Evolutionary conservation across 2,888 invertebrate genomes (phyloP), one percentile per base, ranked within the genome.

Genomic region (Stegana nigrithorax): DNA sequence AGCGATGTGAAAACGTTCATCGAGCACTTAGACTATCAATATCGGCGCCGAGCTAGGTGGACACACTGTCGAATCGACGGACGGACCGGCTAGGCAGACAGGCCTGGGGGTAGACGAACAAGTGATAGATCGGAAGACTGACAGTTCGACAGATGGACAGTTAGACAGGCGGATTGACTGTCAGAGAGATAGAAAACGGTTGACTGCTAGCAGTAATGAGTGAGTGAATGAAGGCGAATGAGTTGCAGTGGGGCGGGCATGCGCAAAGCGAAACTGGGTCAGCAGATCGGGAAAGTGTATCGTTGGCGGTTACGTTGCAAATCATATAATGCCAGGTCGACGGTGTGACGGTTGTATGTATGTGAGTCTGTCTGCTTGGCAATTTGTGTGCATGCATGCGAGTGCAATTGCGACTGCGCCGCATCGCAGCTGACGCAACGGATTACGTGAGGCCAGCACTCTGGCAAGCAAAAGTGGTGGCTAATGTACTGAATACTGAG

Each of bases 181-280:
- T 7, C 56, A 57, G 60, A 27, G 29, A 27, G 58, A 17, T 29
- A 57, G 39, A 8, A 2, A n/a, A n/a, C n/a, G 2, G 42, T 12
- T 25, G 53, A 55, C 36, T 21, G 32, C 32, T 36, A 55, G 53
- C 17, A 29, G 23, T 51, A 57, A 67, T 67, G 57, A 65, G 67
- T 73, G 62, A 62, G 64, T 63, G 63, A 69, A 64, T 21, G 67
- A 60, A 62, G 66, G 64, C 64, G 51, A 61, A 44, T n/a, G 21
- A 56, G 70, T 17, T 21, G 57, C 61, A 42, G 59, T 68, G 47
- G 57, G 53, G 63, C 66, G 53, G 53, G 64, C 65, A 65, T 58
- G 65, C 62, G 62, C 64, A 59, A 36, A 32, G 36, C 23, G 63
- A 65, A 71, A 69, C 56, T 63, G 66, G 63, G 50, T 50, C 57